Evolutionary conservation across 2,888 invertebrate species (phyloP), one percentile per base, ranked within the genome.

Genomic region (Malachius bipustulatus): DNA sequence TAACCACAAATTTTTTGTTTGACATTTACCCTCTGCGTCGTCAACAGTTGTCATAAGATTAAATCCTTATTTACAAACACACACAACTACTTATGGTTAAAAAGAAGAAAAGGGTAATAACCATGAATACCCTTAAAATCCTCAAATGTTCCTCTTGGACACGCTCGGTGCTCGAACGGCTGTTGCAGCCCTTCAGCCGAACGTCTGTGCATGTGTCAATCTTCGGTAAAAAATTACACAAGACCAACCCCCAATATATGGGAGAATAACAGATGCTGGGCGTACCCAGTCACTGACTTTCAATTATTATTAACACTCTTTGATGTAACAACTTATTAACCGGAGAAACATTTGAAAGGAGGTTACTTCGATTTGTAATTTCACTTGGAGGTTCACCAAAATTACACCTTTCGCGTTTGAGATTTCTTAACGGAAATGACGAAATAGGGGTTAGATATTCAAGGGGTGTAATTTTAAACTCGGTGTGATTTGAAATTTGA

Each of bases 381-480:
- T n/a, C n/a, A n/a, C n/a, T n/a, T n/a, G n/a, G n/a, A n/a, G 6
- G n/a, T 19, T n/a, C 6, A 19, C 24, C 24, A 19, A 19, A 19
- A 19, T 19, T 19, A 19, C n/a, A 19, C 6, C 24, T 19, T n/a
- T 19, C n/a, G 6, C 24, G n/a, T 8, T 8, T 19, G 6, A 19
- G 24, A 19, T 19, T 19, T n/a, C n/a, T 19, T 19, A 19, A 19
- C 24, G 24, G 24, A 19, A 19, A 19, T 19, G 6, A 8, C 6
- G 6, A 19, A 19, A n/a, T 19, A 19, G 24, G 24, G 24, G 24
- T 19, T 19, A 19, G n/a, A n/a, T 19, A 8, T n/a, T n/a, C 6
- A 8, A 19, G 24, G 24, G 24, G 24, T 19, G 24, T 19, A 19
- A 19, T 19, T 19, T 19, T 19, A 19, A 19, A 19, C 24, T n/a